Evolutionary conservation across 2,888 invertebrate species (phyloP), one percentile per base, ranked within the genome.

Genomic region (Caenorhabditis sp.): DNA sequence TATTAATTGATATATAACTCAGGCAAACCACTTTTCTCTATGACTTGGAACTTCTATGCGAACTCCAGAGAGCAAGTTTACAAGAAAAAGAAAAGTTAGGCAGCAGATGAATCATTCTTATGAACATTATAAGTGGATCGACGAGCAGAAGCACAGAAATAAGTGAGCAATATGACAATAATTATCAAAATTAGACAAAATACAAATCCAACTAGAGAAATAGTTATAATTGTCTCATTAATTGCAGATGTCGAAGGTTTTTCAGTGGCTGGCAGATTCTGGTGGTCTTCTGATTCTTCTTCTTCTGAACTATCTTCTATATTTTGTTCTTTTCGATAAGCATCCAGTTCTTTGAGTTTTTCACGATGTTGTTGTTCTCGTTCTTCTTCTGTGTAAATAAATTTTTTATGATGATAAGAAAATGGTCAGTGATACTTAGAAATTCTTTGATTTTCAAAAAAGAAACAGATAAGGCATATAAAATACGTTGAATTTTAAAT

Each of bases 331-430:
- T 63, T 59, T n/a, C 59, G 58, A 17, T 59, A 12, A 3, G 20
- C 25, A 4, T 57, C 36, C 5, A 21, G 23, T 20, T 59, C 59
- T 43, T 36, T 17, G 10, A 27, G 21, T 17, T 59, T 31, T 20
- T 60, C 50, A 23, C 69, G 66, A 27, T 69, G 54, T 52, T 65
- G 61, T 14, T 52, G 38, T 36, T 69, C 66, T 5, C 66, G 59
- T 26, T 69, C 56, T 57, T 73, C 69, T 52, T 73, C 71, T 71
- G 63, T n/a, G n/a, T n/a, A n/a, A n/a, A n/a, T n/a, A n/a, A n/a
- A 36, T 60, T 53, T 57, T 21, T 17, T 26, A 1, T 12, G 14
- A 31, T 31, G 31, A 31, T 10, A 7, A 4, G 31, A 10, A 10
- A 31, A 31, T 31, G 31, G n/a, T n/a, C n/a, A n/a, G n/a, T n/a